phyloP scores from a whole-genome alignment of 1,140 invertebrate species.

The Ridgeia piscesae region DNA sequence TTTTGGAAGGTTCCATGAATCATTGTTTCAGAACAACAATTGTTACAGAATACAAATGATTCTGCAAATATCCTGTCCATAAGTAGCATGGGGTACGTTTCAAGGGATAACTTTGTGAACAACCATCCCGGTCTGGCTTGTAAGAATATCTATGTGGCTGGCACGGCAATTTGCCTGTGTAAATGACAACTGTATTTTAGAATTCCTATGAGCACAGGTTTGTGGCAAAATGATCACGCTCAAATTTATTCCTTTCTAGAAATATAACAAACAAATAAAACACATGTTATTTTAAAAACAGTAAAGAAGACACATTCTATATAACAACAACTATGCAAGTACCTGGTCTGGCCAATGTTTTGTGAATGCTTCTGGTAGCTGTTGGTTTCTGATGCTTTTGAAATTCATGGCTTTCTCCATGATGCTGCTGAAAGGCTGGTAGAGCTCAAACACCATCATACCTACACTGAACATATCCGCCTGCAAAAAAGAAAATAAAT shows the following conservation, averaged over 20 bases:
- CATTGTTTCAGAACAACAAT: too few relatives aligned
- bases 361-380: background rate
- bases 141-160: too few relatives aligned
- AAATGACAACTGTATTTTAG: background rate
- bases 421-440: slow-evolving; percentile 70
- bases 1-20: too few relatives aligned
- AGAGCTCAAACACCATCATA: slow-evolving; percentile 75
- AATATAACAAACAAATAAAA: too few relatives aligned
- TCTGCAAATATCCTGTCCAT: too few relatives aligned
- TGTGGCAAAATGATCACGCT: background rate
- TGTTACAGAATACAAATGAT: too few relatives aligned
- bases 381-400: slow-evolving; percentile 29
- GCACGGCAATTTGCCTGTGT: background rate
- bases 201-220: background rate
- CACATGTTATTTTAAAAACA: too few relatives aligned
- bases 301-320: background rate
- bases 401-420: slow-evolving; percentile 67
- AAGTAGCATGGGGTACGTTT: too few relatives aligned
- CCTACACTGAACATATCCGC: slow-evolving; percentile 80
- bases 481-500: slow-evolving; percentile 57
- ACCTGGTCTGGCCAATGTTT: background rate
- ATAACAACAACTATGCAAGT: background rate
- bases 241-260: too few relatives aligned
- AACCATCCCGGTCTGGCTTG: too few relatives aligned
- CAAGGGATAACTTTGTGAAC: too few relatives aligned